Conservation (phyloP, 2,113 vertebrate genomes). For the Lagenorhynchus albirostris region DNA sequence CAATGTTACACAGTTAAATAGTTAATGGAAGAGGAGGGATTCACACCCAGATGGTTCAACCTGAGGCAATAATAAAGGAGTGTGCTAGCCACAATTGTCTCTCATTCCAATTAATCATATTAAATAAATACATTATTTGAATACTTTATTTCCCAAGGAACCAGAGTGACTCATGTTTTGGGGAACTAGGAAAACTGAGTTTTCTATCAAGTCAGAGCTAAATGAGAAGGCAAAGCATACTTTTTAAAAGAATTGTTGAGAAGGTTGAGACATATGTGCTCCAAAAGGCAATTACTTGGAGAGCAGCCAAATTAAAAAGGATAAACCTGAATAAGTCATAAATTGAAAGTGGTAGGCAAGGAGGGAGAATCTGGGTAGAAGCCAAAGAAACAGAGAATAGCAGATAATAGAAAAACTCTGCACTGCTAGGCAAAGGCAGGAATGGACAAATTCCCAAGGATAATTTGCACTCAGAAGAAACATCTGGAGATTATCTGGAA, state of each 20-base stretch:
- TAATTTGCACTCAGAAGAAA: neutral
- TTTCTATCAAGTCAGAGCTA: neutral
- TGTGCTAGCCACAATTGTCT: neutral
- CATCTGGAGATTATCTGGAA: neutral
- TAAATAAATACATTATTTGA: neutral
- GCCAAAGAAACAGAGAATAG: neutral
- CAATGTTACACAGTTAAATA: neutral
- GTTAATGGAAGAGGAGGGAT: neutral
- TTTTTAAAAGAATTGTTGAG: neutral
- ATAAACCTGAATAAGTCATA: conserved; percentile 25
- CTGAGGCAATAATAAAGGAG: neutral
- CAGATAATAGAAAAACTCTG: neutral
- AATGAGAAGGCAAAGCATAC: neutral
- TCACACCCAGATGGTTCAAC: neutral
- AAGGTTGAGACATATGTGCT: neutral
- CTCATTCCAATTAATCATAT: neutral
- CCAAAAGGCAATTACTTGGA: conserved; percentile 35
- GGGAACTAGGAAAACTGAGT: neutral
- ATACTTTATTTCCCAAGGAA: neutral
- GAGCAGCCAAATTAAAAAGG: conserved; percentile 49
- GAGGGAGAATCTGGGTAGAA: neutral
- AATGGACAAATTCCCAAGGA: neutral
- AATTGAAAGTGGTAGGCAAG: neutral
- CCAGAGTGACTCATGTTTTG: neutral
- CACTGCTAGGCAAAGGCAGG: neutral